These are phyloP conservation scores for Meteorus sp. DNA, from an alignment of 1,140 invertebrate species.

Conservation along the genomic window DNA sequence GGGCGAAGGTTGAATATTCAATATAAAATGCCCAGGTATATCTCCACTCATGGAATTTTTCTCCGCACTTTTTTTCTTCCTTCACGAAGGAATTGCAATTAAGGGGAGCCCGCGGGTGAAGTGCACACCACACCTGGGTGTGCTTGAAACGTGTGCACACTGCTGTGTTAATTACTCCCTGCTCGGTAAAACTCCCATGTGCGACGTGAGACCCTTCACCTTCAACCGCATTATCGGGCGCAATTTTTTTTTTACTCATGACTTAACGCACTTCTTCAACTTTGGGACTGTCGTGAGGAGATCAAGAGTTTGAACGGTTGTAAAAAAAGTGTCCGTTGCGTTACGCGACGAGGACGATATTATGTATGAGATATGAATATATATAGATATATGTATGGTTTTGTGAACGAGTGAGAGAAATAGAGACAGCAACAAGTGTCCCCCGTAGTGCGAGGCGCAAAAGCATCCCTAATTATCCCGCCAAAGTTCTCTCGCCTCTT, in stretches of 20 bases:
- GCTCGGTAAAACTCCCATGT: background rate
- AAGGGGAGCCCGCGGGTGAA: background rate
- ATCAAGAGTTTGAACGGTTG: background rate
- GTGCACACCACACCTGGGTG: constrained; percentile 6
- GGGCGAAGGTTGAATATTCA: too few relatives aligned
- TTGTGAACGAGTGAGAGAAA: constrained; percentile 10
- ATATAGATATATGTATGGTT: too few relatives aligned
- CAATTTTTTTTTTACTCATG: too few relatives aligned
- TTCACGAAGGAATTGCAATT: background rate
- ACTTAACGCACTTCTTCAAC: too few relatives aligned
- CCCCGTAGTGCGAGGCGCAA: constrained; percentile 55
- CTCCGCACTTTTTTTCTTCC: background rate
- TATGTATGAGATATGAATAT: too few relatives aligned
- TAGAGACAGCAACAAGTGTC: constrained; percentile 41
- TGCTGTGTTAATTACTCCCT: constrained; percentile 24
- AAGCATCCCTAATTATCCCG: constrained; percentile 59
- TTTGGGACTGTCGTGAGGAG: too few relatives aligned
- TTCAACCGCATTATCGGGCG: background rate
- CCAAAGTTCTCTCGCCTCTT: constrained; percentile 37
- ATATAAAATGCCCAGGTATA: too few relatives aligned
- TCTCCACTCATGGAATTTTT: too few relatives aligned
- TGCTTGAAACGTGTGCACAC: too few relatives aligned
- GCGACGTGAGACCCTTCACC: background rate
- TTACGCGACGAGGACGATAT: too few relatives aligned
- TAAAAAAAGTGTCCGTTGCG: constrained; percentile 7